Evolutionary conservation across 2,113 vertebrate species (phyloP).

Genomic region (Hippoglossus stenolepis): DNA sequence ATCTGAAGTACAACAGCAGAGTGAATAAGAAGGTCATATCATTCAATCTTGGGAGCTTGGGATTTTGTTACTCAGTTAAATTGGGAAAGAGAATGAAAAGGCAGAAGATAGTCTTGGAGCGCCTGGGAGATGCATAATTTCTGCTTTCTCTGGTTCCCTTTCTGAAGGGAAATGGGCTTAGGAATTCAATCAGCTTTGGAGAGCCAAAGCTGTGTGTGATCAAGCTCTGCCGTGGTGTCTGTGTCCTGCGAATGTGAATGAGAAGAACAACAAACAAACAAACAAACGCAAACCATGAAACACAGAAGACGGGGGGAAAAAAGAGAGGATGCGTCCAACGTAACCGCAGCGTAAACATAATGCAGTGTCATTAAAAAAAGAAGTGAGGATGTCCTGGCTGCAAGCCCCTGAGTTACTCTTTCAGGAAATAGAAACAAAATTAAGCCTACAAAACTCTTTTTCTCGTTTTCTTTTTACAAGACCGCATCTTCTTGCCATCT

Average conservation of each 20-base stretch:
- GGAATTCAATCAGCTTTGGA: constrained; percentile 76
- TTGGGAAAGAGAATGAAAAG: constrained; percentile 53
- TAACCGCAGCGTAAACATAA: constrained; percentile 49
- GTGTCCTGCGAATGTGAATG: constrained; percentile 49
- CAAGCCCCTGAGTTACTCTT: constrained; percentile 48
- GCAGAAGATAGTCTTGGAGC: constrained; percentile 31
- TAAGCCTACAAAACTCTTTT: constrained; percentile 45
- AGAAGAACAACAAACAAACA: constrained; percentile 39
- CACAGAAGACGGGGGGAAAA: not conserved
- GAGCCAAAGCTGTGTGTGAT: constrained; percentile 57
- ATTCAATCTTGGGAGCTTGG: constrained; percentile 37
- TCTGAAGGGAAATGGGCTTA: constrained; percentile 66
- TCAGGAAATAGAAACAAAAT: constrained; percentile 66
- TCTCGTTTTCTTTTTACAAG: too few species aligned
- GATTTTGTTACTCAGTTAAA: constrained; percentile 63
- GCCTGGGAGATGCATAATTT: constrained; percentile 52
- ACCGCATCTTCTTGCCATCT: constrained; percentile 52
- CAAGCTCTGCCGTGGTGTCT: constrained; percentile 57
- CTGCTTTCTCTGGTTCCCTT: constrained; percentile 41
- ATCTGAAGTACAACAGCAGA: constrained; percentile 33
- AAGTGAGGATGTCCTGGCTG: constrained; percentile 33
- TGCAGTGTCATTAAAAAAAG: constrained; percentile 10
- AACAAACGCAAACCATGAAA: not conserved
- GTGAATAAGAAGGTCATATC: constrained; percentile 52
- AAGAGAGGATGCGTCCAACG: too few species aligned